These are phyloP conservation scores for Idris sp. DNA, from an alignment of 1,140 invertebrate genomes.

Conservation along the genomic window DNA sequence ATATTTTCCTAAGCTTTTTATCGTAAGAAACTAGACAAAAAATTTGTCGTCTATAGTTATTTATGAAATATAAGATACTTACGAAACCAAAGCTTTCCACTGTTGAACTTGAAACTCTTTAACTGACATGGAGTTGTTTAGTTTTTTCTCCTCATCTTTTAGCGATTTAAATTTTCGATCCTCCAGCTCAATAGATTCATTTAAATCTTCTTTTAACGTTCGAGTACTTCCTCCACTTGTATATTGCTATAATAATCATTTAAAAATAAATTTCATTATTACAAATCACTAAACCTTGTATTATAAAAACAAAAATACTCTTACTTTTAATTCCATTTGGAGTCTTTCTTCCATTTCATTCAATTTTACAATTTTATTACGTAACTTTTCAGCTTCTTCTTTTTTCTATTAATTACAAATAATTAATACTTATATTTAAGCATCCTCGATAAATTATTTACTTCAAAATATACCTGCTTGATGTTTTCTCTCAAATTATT, in stretches of 20 bases:
- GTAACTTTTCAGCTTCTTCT: slow-evolving; percentile 56
- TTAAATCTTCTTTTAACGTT: slow-evolving; percentile 68
- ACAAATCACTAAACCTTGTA: not conserved
- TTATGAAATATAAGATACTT: slow-evolving; percentile 41
- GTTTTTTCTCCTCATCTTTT: slow-evolving; percentile 81
- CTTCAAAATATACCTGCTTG: slow-evolving; percentile 74
- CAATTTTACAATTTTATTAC: slow-evolving; percentile 63
- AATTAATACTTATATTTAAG: slow-evolving; percentile 6
- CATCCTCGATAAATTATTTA: not conserved
- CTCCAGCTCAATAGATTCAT: slow-evolving; percentile 61
- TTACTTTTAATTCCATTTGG: slow-evolving; percentile 66
- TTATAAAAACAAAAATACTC: not conserved
- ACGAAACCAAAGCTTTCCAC: slow-evolving; percentile 82
- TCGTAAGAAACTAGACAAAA: too few relatives aligned
- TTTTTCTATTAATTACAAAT: slow-evolving; percentile 46
- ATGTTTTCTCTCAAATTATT: slow-evolving; percentile 70
- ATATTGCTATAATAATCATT: slow-evolving; percentile 40
- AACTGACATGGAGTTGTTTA: slow-evolving; percentile 79
- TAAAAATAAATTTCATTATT: not conserved
- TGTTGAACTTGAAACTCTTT: slow-evolving; percentile 82
- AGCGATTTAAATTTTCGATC: slow-evolving; percentile 71
- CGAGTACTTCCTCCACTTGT: slow-evolving; percentile 48
- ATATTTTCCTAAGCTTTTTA: too few relatives aligned
- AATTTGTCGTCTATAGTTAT: too few relatives aligned
- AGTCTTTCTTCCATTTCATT: slow-evolving; percentile 66